Conservation (phyloP, 2,113 vertebrate species). For the Aptenodytes patagonicus region DNA sequence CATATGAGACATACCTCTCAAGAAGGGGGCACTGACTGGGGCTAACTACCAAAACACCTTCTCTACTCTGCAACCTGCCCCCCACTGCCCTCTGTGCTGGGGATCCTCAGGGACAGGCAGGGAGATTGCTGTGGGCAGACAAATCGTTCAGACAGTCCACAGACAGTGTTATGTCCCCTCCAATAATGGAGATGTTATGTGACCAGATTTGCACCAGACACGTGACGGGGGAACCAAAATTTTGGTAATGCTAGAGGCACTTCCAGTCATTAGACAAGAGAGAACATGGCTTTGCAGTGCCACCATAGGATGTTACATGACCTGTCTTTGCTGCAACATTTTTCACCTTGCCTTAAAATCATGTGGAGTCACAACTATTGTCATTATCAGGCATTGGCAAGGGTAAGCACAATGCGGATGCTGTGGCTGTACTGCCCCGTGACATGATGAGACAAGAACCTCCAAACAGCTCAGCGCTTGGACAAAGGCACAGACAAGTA, state of each 20-base stretch:
- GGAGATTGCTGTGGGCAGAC: neutral
- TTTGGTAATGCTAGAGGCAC: neutral
- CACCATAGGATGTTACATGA: neutral
- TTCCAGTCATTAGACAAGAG: neutral
- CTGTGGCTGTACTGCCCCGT: neutral
- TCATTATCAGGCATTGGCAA: neutral
- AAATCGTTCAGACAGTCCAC: neutral
- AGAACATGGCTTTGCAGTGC: neutral
- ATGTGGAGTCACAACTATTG: neutral
- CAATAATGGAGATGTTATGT: accelerated
- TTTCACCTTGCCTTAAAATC: neutral
- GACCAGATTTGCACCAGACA: neutral
- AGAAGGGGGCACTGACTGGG: neutral
- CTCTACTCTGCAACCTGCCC: neutral
- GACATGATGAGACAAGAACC: neutral
- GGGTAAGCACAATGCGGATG: neutral
- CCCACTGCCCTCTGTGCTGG: neutral
- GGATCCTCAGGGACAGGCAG: neutral
- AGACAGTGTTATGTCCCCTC: neutral
- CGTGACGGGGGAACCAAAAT: accelerated
- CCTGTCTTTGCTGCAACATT: neutral
- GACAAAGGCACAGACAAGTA: neutral
- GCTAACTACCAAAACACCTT: neutral
- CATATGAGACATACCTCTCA: accelerated
- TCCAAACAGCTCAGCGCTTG: neutral